These are phyloP conservation scores for Holocentrus rufus DNA, from an alignment of 2,797 vertebrate genomes.

Conservation along the genomic window DNA sequence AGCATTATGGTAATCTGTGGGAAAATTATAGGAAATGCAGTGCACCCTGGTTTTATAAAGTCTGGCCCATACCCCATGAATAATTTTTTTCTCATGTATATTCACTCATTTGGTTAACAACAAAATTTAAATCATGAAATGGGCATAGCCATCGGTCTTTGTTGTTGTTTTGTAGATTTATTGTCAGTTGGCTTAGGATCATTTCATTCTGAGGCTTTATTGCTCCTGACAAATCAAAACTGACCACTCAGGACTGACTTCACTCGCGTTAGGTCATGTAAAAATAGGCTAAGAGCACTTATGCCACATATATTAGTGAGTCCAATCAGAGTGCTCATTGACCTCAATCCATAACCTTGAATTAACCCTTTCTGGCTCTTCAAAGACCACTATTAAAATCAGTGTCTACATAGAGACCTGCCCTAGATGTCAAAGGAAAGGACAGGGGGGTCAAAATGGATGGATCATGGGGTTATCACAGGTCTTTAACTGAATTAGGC, in stretches of 20 bases:
- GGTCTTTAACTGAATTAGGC: slow-evolving; percentile 63
- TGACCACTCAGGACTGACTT: slow-evolving; percentile 2
- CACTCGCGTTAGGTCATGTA: background rate
- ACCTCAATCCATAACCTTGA: no score
- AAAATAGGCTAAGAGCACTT: background rate
- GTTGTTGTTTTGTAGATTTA: slow-evolving; percentile 1
- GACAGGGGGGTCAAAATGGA: no score
- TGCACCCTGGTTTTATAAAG: background rate
- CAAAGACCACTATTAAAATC: no score
- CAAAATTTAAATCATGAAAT: slow-evolving; percentile 13
- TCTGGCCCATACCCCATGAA: background rate
- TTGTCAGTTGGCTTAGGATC: background rate
- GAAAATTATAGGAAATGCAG: background rate
- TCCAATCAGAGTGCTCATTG: background rate
- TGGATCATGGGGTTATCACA: slow-evolving; percentile 29
- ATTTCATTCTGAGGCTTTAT: background rate
- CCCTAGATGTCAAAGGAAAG: no score
- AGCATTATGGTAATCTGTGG: slow-evolving; percentile 13
- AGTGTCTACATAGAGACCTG: no score
- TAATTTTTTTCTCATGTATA: background rate
- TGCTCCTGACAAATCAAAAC: background rate
- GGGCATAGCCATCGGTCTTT: background rate
- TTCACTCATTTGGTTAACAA: background rate
- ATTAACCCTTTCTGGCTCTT: background rate
- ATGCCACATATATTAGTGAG: background rate